Base-by-base conservation (phyloP, 2,888 invertebrate genomes). In the Spodoptera exigua region DNA sequence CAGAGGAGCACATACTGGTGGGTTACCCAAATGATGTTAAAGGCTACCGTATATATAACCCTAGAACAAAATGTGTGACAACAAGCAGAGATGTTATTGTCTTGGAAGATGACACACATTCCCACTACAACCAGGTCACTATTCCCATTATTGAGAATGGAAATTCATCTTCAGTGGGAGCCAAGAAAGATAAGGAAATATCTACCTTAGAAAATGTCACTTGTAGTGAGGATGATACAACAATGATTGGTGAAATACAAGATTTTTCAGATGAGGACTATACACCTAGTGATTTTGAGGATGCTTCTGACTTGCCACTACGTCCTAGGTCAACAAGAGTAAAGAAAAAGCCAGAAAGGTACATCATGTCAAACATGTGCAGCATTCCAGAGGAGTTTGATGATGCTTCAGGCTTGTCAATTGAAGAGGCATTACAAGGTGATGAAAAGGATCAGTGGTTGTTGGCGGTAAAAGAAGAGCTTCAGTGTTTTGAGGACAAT, bases 31-130 rank as follows among this genome's bases (percentile, higher is more conserved):
- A 58, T 16, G n/a, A 53, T 14, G 13, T 13, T 0, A 54, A 58
- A 21, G 57, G 57, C 7, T 57, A 58, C n/a, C 34, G 58, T 2
- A 0, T 63, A 12, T 63, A 58, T 36, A 53, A 62, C 27, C 53
- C 43, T 1, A 1, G 9, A 11, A 53, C 43, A 2, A 47, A 41
- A 2, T n/a, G 1, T 1, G 44, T 66, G 9, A 61, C 16, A 1
- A 61, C 48, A 2, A 66, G 58, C 11, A 37, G 57, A 46, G 57
- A 60, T 60, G 60, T 65, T 2, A 11, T 53, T 0, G 37, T 65
- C 1, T 44, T 60, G 16, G 13, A 45, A 1, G 34, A 34, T 2
- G 17, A 34, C 4, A 14, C 10, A 27, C 1, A 3, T 1, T 34
- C 32, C 3, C 2, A 32, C 16, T 11, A 45, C 9, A 11, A 45